Percentiles rank a stretch among this genome's conserved stretches.
These are phyloP conservation scores for Uloborus diversus DNA, from an alignment of 1,140 invertebrate genomes.

Conservation along the genomic window DNA sequence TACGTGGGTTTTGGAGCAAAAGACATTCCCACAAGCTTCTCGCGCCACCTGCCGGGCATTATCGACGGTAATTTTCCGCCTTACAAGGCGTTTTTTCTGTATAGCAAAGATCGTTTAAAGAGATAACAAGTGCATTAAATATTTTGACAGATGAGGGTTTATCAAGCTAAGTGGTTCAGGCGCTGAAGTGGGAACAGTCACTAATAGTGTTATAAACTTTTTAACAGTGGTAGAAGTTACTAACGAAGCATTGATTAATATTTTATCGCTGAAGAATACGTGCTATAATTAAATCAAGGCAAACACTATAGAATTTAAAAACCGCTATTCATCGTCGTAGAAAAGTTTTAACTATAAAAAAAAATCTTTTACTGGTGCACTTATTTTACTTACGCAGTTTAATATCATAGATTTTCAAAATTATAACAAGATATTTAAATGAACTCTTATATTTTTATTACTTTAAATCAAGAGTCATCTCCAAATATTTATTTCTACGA, in stretches of 20 bases:
- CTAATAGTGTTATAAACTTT: not conserved
- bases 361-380: no score
- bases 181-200: not conserved
- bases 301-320: no score
- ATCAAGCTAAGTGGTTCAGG: not conserved
- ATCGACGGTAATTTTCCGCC: not conserved
- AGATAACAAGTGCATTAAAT: not conserved
- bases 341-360: no score
- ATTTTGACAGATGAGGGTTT: not conserved
- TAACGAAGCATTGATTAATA: not conserved
- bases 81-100: not conserved
- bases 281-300: no score
- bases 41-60: constrained; percentile 29
- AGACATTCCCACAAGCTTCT: not conserved
- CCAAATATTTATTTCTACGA: no score
- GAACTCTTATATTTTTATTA: no score
- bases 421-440: no score
- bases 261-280: not conserved
- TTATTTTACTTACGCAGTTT: no score
- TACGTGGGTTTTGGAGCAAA: constrained; percentile 34
- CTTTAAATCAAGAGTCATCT: no score
- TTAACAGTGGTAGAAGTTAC: not conserved
- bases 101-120: not conserved
- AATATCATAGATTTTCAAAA: no score
- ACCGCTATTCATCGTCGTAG: no score